Evolutionary conservation across 2,797 vertebrate genomes (phyloP).

Genomic region (Diplodus puntazzo): DNA sequence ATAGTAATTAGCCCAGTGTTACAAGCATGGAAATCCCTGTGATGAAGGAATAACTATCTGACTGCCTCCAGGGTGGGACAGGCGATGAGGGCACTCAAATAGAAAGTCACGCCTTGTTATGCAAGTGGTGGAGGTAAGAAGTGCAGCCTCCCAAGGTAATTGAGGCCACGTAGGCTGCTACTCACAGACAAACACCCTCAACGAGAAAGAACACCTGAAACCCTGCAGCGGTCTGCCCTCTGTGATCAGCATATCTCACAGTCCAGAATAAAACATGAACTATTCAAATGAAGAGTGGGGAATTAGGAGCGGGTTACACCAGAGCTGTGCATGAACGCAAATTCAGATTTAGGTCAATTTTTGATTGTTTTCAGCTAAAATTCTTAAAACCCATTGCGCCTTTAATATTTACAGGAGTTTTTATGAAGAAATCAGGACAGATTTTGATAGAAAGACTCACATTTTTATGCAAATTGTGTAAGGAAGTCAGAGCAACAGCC

Average conservation of each 20-base stretch:
- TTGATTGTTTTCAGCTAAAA: too few species aligned
- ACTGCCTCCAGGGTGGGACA: constrained; percentile 73
- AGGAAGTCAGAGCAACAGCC: too few species aligned
- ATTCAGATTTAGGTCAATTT: too few species aligned
- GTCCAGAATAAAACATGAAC: constrained; percentile 37
- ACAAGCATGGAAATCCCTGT: constrained; percentile 77
- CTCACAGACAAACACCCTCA: constrained; percentile 50
- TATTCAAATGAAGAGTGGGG: constrained; percentile 21
- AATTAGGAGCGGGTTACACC: constrained; percentile 19
- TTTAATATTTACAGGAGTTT: too few species aligned
- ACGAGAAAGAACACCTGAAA: constrained; percentile 51
- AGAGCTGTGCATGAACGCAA: too few species aligned
- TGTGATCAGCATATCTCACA: constrained; percentile 43
- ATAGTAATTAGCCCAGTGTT: constrained; percentile 76
- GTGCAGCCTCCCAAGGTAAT: constrained; percentile 68
- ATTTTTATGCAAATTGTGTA: too few species aligned
- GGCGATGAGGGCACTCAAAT: constrained; percentile 65
- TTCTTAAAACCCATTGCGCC: too few species aligned
- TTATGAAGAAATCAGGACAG: too few species aligned
- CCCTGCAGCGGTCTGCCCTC: constrained; percentile 14
- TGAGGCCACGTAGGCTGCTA: constrained; percentile 60
- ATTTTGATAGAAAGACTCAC: too few species aligned
- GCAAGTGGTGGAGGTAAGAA: constrained; percentile 63
- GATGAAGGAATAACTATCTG: constrained; percentile 74
- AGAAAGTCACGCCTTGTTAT: constrained; percentile 74